Conservation (phyloP, 2,797 vertebrate species). For the Novumbra hubbsi region DNA sequence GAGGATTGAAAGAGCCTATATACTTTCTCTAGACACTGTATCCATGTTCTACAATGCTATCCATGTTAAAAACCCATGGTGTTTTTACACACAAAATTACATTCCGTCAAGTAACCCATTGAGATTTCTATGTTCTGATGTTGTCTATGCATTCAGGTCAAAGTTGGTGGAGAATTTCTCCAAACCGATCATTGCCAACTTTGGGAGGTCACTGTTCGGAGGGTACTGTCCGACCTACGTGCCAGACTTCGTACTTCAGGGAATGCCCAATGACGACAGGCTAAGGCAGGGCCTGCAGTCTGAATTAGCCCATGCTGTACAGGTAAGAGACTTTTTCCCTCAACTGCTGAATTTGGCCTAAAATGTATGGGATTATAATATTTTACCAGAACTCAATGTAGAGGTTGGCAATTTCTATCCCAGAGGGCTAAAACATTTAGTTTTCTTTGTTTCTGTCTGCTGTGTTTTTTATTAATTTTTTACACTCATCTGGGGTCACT, state of each 20-base stretch:
- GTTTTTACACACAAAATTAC: not conserved
- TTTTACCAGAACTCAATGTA: not conserved
- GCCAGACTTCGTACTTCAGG: slow-evolving; percentile 97
- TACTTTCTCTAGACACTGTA: too few species aligned
- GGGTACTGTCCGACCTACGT: slow-evolving; percentile 96
- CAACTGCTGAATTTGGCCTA: not conserved
- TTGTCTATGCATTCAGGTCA: slow-evolving; percentile 69
- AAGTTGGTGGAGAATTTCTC: slow-evolving; percentile 92
- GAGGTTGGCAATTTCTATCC: too few species aligned
- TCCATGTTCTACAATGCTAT: not conserved
- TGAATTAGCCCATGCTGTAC: slow-evolving; percentile 93
- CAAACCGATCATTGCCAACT: slow-evolving; percentile 94
- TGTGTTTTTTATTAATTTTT: too few species aligned
- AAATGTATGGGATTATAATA: not conserved
- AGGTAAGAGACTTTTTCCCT: slow-evolving; percentile 73
- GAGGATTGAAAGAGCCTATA: too few species aligned
- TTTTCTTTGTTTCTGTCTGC: too few species aligned
- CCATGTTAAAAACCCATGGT: not conserved
- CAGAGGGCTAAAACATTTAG: too few species aligned
- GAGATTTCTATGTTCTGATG: not conserved
- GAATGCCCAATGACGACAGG: slow-evolving; percentile 89
- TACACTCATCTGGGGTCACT: too few species aligned
- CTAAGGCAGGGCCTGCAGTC: slow-evolving; percentile 88
- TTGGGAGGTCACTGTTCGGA: slow-evolving; percentile 94
- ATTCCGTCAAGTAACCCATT: not conserved